Conservation (phyloP, 2,113 vertebrate genomes). For the Indri indri region DNA sequence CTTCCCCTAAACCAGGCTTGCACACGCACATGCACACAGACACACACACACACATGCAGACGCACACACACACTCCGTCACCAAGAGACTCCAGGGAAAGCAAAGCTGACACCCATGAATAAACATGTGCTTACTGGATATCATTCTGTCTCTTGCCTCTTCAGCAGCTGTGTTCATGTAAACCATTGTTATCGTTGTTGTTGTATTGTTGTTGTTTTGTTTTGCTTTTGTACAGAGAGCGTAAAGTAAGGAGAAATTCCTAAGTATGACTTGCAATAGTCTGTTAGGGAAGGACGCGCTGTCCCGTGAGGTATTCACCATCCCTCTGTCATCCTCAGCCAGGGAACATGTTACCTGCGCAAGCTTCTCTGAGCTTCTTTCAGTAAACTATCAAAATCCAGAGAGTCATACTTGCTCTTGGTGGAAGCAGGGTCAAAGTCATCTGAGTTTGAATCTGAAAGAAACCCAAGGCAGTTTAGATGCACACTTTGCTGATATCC, state of each 20-base stretch:
- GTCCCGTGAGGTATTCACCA: constrained; percentile 88
- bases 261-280: constrained; percentile 89
- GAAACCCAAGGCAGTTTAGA: constrained; percentile 63
- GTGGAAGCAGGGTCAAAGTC: constrained; percentile 99
- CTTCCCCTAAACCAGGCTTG: constrained; percentile 12
- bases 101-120: constrained; percentile 84
- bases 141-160: constrained; percentile 82
- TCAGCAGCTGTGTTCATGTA: constrained; percentile 99
- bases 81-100: constrained; percentile 76
- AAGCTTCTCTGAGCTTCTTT: constrained; percentile 97
- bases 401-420: constrained; percentile 99
- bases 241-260: constrained; percentile 90
- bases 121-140: constrained; percentile 81
- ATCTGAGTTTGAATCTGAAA: constrained; percentile 96
- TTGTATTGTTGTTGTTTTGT: constrained; percentile 67
- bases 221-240: constrained; percentile 89
- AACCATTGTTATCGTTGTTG: constrained; percentile 85
- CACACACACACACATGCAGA: constrained; percentile 18
- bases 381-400: constrained; percentile 99
- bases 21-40: neutral
- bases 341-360: constrained; percentile 94
- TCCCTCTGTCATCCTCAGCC: constrained; percentile 82
- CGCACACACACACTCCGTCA: constrained; percentile 50
- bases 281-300: constrained; percentile 88
- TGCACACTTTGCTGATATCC: neutral